Evolutionary conservation across 1,140 invertebrate species (phyloP).

Genomic region (Brachionus koreanus): DNA sequence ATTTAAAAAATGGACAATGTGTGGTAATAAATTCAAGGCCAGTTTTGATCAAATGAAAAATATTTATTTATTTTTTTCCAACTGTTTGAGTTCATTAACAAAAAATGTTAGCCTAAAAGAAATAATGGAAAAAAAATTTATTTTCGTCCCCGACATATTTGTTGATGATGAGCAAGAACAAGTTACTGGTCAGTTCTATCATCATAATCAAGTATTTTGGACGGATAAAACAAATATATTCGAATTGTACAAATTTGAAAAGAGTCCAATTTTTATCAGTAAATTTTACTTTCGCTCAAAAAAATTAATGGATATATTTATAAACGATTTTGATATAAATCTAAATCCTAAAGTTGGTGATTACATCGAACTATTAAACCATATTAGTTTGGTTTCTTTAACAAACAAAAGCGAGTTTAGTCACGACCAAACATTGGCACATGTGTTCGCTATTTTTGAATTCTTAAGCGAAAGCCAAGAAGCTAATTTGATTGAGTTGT

Average conservation of each 20-base stretch:
- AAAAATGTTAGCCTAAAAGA: neutral
- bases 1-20: neutral
- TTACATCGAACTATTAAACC: neutral
- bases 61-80: neutral
- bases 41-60: neutral
- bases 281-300: neutral
- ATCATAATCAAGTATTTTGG: neutral
- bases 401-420: neutral
- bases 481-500: neutral
- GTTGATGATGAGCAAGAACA: neutral
- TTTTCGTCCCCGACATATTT: conserved; percentile 7
- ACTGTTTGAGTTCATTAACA: neutral
- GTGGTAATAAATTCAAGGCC: neutral
- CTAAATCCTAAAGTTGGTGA: neutral
- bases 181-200: neutral
- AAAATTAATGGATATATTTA: conserved; percentile 2
- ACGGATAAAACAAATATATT: conserved; percentile 13
- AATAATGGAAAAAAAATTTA: neutral
- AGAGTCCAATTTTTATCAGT: neutral
- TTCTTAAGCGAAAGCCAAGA: neutral
- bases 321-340: neutral
- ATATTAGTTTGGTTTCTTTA: neutral
- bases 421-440: neutral
- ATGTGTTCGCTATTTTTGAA: neutral
- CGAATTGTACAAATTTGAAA: neutral